phyloP scores from a whole-genome alignment of 2,113 vertebrate genomes.

The Lethenteron reissneri region DNA sequence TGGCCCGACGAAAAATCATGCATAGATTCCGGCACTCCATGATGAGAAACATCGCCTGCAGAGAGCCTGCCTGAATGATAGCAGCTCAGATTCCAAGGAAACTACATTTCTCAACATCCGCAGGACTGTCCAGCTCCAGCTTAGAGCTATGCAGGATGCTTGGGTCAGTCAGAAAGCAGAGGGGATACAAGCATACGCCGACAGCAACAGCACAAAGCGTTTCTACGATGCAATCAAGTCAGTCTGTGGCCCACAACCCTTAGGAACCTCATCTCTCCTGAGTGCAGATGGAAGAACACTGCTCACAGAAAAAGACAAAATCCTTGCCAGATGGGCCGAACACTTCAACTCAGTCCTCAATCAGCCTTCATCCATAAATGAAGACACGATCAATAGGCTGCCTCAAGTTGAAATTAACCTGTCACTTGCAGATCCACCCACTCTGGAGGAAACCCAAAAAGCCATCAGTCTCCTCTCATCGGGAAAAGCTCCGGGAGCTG shows the following conservation, averaged over 20 bases:
- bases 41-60: neutral
- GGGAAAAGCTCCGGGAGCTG: neutral
- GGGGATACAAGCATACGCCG: neutral
- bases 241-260: no score
- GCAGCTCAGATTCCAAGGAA: neutral
- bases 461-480: neutral
- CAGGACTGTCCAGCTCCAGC: neutral
- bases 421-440: neutral
- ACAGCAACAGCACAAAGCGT: neutral
- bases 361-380: neutral
- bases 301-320: neutral
- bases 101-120: neutral
- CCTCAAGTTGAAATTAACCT: neutral
- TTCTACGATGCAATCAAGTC: no score
- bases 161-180: constrained; percentile 1
- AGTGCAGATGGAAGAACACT: neutral
- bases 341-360: neutral
- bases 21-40: neutral
- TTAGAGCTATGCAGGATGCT: neutral
- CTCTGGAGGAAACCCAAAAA: neutral
- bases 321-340: neutral
- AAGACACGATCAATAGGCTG: neutral
- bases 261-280: no score
- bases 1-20: neutral
- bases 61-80: neutral